These are phyloP conservation scores for Crotalus viridis DNA, from an alignment of 2,113 vertebrate genomes.

Conservation along the genomic window DNA sequence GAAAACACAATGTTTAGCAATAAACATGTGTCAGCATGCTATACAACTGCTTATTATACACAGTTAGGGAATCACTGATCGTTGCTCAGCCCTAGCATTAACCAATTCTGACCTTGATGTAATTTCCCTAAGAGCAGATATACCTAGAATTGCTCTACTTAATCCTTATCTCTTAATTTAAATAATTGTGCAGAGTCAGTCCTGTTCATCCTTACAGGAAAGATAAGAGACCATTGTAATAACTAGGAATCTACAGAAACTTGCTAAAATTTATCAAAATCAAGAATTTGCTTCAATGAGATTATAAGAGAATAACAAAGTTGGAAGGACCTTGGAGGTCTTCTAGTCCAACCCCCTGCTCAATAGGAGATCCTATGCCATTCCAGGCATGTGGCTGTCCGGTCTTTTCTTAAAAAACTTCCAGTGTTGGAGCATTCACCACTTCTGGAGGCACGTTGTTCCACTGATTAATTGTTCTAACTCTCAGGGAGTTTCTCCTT, in stretches of 20 bases:
- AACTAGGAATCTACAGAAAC: neutral
- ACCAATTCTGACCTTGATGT: neutral
- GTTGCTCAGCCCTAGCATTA: neutral
- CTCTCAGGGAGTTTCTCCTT: neutral
- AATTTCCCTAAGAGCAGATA: neutral
- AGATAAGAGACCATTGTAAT: neutral
- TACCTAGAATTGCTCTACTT: neutral
- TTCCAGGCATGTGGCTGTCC: neutral
- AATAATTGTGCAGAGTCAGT: neutral
- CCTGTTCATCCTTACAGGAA: neutral
- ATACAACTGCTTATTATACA: neutral
- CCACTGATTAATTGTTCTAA: neutral
- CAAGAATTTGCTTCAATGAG: neutral
- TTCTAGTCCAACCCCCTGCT: neutral
- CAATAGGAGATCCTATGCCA: neutral
- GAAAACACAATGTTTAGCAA: neutral
- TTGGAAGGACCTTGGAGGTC: neutral
- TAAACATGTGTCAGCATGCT: neutral
- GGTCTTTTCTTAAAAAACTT: neutral
- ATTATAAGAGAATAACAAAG: neutral
- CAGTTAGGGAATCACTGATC: neutral
- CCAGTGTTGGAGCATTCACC: neutral
- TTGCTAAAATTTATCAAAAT: neutral
- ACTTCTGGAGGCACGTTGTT: neutral
- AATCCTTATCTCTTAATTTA: neutral